A percentile compares a stretch with the other conserved stretches of the same genome.
phyloP scores from a whole-genome alignment of 2,888 invertebrate genomes.

The Coenonympha arcania region DNA sequence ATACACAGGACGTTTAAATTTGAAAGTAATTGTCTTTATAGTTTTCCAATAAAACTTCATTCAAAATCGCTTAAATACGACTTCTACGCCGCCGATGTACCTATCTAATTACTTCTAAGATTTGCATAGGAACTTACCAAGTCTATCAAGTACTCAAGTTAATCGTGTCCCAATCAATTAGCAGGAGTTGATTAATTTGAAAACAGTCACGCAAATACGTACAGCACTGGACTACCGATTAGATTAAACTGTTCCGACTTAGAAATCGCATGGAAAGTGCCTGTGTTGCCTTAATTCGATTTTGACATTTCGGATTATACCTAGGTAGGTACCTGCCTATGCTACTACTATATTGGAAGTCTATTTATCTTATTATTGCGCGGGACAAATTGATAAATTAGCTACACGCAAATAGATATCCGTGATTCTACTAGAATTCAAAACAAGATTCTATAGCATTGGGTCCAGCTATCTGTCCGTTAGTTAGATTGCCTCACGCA shows the following conservation, averaged over 20 bases:
- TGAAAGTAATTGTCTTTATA: too few relatives aligned
- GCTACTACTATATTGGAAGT: too few relatives aligned
- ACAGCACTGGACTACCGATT: constrained; percentile 30
- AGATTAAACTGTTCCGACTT: constrained; percentile 29
- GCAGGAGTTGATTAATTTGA: constrained; percentile 37
- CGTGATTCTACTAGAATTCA: not conserved
- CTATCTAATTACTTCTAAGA: constrained; percentile 11
- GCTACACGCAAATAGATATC: constrained; percentile 3
- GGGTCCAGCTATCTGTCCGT: not conserved
- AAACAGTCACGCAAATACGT: constrained; percentile 34
- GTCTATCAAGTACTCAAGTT: constrained; percentile 26
- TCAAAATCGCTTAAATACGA: too few relatives aligned
- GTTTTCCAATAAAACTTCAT: too few relatives aligned
- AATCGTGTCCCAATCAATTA: constrained; percentile 36
- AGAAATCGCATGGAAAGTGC: constrained; percentile 23
- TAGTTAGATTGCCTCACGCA: not conserved
- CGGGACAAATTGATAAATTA: constrained; percentile 12
- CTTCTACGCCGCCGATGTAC: too few relatives aligned
- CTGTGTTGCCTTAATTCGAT: constrained; percentile 19
- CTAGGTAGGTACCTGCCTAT: too few relatives aligned
- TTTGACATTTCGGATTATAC: constrained; percentile 12
- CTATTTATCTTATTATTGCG: constrained; percentile 10
- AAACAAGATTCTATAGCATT: constrained; percentile 3
- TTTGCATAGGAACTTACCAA: constrained; percentile 29
- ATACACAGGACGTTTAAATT: too few relatives aligned